Evolutionary conservation across 2,888 invertebrate genomes (phyloP).

Genomic region (Pammene aurita): DNA sequence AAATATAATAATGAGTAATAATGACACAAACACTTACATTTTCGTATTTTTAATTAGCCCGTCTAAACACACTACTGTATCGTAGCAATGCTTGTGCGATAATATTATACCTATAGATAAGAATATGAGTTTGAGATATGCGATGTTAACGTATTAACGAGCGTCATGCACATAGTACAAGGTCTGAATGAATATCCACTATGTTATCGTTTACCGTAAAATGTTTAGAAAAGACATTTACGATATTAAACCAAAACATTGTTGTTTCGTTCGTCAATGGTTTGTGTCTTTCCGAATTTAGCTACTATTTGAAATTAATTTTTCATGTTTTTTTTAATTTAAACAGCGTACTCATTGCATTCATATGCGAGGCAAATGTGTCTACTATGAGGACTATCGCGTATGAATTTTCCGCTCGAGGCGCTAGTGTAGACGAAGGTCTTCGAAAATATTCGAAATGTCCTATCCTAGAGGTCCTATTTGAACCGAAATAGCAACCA

Average conservation of each 20-base stretch:
- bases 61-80: not conserved
- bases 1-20: not conserved
- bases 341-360: too few relatives aligned
- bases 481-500: too few relatives aligned
- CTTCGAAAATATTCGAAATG: too few relatives aligned
- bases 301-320: too few relatives aligned
- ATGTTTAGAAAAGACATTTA: not conserved
- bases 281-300: not conserved
- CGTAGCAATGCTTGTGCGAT: not conserved
- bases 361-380: too few relatives aligned
- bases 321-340: too few relatives aligned
- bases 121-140: slow-evolving; percentile 13
- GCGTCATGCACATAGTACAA: slow-evolving; percentile 11
- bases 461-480: too few relatives aligned
- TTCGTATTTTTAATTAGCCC: not conserved
- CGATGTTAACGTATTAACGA: not conserved
- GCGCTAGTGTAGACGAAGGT: too few relatives aligned
- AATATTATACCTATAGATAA: slow-evolving; percentile 1
- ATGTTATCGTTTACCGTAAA: not conserved
- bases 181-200: not conserved
- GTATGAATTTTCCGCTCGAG: too few relatives aligned
- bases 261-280: not conserved
- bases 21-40: slow-evolving; percentile 10
- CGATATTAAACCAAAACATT: slow-evolving; percentile 4
- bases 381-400: too few relatives aligned